Conservation (phyloP, 2,113 vertebrate genomes). For the Hippolais icterina region DNA sequence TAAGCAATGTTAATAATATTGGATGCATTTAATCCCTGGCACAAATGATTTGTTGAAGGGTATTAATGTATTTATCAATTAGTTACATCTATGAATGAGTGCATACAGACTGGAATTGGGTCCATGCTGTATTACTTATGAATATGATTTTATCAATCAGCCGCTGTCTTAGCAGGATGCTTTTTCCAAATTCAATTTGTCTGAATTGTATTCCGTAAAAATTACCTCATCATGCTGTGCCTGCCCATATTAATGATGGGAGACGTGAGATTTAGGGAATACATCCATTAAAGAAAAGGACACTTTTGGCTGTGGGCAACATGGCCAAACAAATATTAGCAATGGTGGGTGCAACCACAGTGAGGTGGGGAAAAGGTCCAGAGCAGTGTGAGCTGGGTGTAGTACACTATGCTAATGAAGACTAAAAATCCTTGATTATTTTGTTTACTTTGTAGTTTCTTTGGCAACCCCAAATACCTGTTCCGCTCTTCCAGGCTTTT, state of each 20-base stretch:
- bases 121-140: neutral
- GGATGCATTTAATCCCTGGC: neutral
- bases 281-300: neutral
- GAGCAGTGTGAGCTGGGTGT: accelerated
- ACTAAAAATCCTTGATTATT: neutral
- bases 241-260: neutral
- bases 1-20: neutral
- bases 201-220: neutral
- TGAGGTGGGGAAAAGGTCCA: neutral
- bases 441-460: neutral
- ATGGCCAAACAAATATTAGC: neutral
- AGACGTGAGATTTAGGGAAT: neutral
- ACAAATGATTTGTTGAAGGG: neutral
- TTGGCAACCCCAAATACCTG: neutral
- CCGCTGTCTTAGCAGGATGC: accelerated
- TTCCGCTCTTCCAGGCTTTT: neutral
- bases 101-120: neutral
- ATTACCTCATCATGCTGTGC: neutral
- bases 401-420: neutral
- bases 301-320: neutral
- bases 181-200: neutral
- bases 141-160: neutral
- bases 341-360: neutral
- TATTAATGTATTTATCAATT: neutral
- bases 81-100: neutral